Conservation (phyloP, 2,797 vertebrate genomes). For the Smutsia gigantea region DNA sequence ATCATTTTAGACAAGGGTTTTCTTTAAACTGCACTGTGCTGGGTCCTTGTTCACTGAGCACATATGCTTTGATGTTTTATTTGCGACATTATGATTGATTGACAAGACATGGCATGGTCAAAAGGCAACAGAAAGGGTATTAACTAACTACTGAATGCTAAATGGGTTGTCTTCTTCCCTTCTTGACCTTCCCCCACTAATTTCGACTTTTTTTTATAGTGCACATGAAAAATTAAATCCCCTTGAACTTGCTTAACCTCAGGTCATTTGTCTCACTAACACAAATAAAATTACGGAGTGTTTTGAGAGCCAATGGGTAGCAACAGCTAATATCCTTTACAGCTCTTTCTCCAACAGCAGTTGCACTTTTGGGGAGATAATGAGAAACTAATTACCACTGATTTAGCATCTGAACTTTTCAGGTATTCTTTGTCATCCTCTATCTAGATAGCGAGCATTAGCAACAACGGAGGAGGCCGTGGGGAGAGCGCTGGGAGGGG, state of each 20-base stretch:
- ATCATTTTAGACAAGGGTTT: background rate
- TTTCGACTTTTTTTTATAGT: background rate
- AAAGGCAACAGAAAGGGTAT: conserved; percentile 8
- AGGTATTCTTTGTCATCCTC: background rate
- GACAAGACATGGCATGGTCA: background rate
- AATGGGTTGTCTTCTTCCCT: background rate
- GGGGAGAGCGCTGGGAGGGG: background rate
- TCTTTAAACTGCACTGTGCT: background rate
- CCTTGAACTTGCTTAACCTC: conserved; percentile 47
- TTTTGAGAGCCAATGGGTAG: conserved; percentile 32
- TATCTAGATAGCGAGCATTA: background rate
- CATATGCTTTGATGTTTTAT: background rate
- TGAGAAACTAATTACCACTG: conserved; percentile 43
- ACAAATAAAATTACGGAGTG: conserved; percentile 66
- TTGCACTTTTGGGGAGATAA: conserved; percentile 56
- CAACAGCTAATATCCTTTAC: conserved; percentile 55
- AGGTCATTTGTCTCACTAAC: conserved; percentile 61
- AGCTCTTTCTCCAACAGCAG: conserved; percentile 45
- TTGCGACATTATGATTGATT: background rate
- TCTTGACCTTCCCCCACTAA: background rate
- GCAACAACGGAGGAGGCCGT: background rate
- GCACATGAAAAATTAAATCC: conserved; percentile 26
- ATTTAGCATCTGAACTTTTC: conserved; percentile 57
- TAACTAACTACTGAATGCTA: background rate
- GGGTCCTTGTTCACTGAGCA: background rate